phyloP scores from a whole-genome alignment of 1,140 invertebrate genomes.

The Tigriopus japonicus region DNA sequence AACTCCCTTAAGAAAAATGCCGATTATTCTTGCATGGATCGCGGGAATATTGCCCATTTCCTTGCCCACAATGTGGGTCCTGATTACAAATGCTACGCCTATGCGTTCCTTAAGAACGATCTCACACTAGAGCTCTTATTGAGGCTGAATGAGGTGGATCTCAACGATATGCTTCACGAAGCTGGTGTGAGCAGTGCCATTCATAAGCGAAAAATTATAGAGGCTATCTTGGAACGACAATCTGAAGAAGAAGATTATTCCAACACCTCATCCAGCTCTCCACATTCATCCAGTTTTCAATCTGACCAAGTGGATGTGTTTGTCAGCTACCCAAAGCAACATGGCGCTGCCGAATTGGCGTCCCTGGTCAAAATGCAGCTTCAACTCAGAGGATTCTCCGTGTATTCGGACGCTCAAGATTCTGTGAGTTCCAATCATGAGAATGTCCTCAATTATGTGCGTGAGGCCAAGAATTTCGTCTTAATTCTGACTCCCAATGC shows the following conservation, averaged over 20 bases:
- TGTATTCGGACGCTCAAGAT: slow-evolving; percentile 36
- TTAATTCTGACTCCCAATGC: slow-evolving; percentile 86
- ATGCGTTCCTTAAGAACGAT: slow-evolving; percentile 49
- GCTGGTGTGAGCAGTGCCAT: slow-evolving; percentile 32
- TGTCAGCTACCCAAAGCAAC: not conserved
- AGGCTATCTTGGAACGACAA: slow-evolving; percentile 24
- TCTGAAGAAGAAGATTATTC: slow-evolving; percentile 16
- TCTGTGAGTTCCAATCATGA: slow-evolving; percentile 40
- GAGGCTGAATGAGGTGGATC: slow-evolving; percentile 23
- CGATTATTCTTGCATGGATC: slow-evolving; percentile 86
- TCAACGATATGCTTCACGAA: slow-evolving; percentile 24
- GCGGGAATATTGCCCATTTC: slow-evolving; percentile 65
- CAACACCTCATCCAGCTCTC: not conserved
- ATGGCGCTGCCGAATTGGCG: not conserved
- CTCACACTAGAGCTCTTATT: slow-evolving; percentile 23
- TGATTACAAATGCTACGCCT: slow-evolving; percentile 90
- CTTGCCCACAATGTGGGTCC: slow-evolving; percentile 54
- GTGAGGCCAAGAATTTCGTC: slow-evolving; percentile 87
- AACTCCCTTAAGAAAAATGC: slow-evolving; percentile 89
- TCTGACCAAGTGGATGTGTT: not conserved
- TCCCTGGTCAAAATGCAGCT: slow-evolving; percentile 60
- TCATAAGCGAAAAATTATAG: slow-evolving; percentile 29
- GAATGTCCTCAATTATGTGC: slow-evolving; percentile 85
- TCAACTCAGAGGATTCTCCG: slow-evolving; percentile 75
- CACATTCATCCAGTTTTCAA: too few species aligned